Base-by-base conservation (phyloP, 1,140 invertebrate species). In the Eupeodes corollae region DNA sequence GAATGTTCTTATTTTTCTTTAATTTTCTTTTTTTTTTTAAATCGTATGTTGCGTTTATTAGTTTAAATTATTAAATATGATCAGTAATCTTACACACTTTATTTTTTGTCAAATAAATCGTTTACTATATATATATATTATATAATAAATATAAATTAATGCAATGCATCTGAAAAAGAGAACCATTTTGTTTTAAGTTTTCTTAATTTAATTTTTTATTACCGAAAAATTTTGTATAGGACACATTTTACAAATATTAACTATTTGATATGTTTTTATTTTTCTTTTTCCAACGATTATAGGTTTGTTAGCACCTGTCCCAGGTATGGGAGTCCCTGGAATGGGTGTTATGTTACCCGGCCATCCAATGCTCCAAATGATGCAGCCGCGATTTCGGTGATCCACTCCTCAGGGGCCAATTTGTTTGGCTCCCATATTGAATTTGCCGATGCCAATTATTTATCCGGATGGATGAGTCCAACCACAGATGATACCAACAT, bases 361-460 rank as follows among this genome's bases (percentile, higher is more conserved):
- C 64, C 75, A 77, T 53, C 79, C 81, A 63, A 74, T 79, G 56
- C 52, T 69, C 48, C 79, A 79, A 50, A 79, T 83, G 76, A 82
- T 84, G 80, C 81, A 81, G 65, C 81, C 81, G 47, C 77, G 82
- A 67, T 85, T 83, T 70, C 83, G 82, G 83, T 85, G 82, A 85
- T 85, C 81, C 56, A 73, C 68, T 58, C 66, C 74, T 38, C 68
- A 46, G 38, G 35, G 39, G 19, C 49, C 47, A 38, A 16, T 53
- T 14, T 48, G 49, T 41, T 21, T 53, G 49, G 42, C 42, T 21
- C 48, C 52, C 12, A 19, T 50, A 14, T 21, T 47, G 37, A 50
- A 50, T 21, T 30, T 47, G 26, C 46, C 41, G 37, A 32, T 53
- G 46, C 43, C 48, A 21, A 48, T 53, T 16, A 32, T 53, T 12